Conservation (phyloP, 2,797 vertebrate genomes). For the Gymnodraco acuticeps region DNA sequence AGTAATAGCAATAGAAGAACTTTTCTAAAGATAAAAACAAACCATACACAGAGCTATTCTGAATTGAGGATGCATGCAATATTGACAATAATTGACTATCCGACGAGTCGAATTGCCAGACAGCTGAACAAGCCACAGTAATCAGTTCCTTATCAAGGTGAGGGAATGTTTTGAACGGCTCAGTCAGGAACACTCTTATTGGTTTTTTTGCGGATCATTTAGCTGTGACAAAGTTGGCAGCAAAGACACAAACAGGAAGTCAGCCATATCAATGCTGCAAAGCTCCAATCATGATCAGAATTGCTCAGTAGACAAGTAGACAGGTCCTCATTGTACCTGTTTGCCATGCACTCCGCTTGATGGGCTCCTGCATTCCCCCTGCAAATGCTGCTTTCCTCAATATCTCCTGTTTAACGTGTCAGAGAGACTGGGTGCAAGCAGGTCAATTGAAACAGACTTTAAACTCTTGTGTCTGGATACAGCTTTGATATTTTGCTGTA, state of each 20-base stretch:
- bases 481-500: conserved; percentile 2
- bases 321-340: conserved; percentile 55
- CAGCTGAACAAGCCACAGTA: conserved; percentile 43
- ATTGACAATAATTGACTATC: conserved; percentile 59
- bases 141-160: conserved; percentile 53
- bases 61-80: conserved; percentile 37
- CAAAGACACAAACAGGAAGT: conserved; percentile 59
- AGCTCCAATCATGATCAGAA: conserved; percentile 48
- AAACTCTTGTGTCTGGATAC: conserved; percentile 1
- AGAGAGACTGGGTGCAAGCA: conserved; percentile 47
- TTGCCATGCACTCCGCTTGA: conserved; percentile 52
- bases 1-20: conserved; percentile 10
- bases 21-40: conserved; percentile 25
- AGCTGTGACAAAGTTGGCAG: conserved; percentile 64
- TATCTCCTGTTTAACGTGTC: conserved; percentile 42
- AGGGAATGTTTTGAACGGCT: conserved; percentile 54
- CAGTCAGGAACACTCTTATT: conserved; percentile 57
- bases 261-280: conserved; percentile 39
- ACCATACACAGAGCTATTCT: conserved; percentile 13
- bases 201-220: conserved; percentile 59
- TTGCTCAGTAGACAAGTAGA: conserved; percentile 55
- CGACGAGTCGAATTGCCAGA: conserved; percentile 30
- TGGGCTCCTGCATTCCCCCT: conserved; percentile 31
- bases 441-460: conserved; percentile 32
- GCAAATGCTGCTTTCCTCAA: conserved; percentile 42